phyloP scores from a whole-genome alignment of 2,113 vertebrate species.

The Osmerus mordax region DNA sequence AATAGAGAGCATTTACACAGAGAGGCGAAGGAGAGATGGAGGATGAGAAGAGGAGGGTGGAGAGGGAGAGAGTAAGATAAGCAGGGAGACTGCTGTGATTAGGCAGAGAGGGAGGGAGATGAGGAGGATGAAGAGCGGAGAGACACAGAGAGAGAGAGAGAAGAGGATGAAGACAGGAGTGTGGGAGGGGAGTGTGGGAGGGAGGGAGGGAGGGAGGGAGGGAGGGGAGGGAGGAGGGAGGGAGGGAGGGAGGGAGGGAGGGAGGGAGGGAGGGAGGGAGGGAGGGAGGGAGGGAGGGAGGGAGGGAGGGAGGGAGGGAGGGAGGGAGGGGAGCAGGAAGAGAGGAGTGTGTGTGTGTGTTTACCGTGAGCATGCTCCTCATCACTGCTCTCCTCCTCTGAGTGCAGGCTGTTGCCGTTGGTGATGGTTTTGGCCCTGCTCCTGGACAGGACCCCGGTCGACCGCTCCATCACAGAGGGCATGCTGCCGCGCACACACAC shows the following conservation, averaged over 20 bases:
- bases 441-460: constrained; percentile 81
- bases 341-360: not conserved
- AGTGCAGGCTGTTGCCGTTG: constrained; percentile 75
- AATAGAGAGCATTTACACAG: too few species aligned
- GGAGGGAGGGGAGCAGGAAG: not conserved
- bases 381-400: constrained; percentile 76
- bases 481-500: constrained; percentile 61
- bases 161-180: too few species aligned
- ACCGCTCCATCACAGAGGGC: constrained; percentile 88
- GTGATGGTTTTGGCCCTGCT: constrained; percentile 84
- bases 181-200: constrained; percentile 22
- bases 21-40: too few species aligned
- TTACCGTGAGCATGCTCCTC: constrained; percentile 75
- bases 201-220: not conserved
- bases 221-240: constrained; percentile 1
- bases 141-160: too few species aligned
- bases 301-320: too few species aligned
- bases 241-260: too few species aligned
- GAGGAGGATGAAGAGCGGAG: too few species aligned
- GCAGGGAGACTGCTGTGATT: not conserved
- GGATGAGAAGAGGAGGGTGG: too few species aligned
- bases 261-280: too few species aligned
- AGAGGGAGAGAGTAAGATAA: not conserved
- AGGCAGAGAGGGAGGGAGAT: not conserved
- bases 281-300: not conserved